Percentiles rank a stretch among this genome's conserved stretches.
Conservation (phyloP, 1,140 invertebrate genomes). For the Patella vulgata region DNA sequence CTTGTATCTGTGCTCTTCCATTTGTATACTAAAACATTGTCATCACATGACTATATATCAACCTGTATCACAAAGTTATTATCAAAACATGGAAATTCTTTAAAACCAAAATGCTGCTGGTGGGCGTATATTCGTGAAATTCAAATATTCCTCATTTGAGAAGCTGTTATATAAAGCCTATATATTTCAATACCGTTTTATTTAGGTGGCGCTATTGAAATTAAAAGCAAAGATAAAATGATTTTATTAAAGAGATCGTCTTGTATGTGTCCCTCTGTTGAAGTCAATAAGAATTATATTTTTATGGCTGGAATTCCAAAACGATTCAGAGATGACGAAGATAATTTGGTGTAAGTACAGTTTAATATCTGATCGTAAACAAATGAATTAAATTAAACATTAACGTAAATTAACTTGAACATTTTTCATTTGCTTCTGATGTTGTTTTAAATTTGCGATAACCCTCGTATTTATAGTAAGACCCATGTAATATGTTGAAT, state of each 20-base stretch:
- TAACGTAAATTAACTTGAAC: background rate
- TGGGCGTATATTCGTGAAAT: too few relatives aligned
- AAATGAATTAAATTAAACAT: background rate
- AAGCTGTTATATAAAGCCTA: too few relatives aligned
- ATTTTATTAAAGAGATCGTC: conserved; percentile 39
- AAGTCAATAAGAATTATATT: conserved; percentile 16
- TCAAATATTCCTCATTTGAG: too few relatives aligned
- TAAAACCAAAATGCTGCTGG: too few relatives aligned
- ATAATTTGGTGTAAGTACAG: conserved; percentile 32
- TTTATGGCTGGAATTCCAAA: conserved; percentile 30
- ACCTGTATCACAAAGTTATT: too few relatives aligned
- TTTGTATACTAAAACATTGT: too few relatives aligned
- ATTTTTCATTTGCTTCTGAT: background rate
- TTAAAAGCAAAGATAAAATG: conserved; percentile 26
- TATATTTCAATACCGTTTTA: too few relatives aligned
- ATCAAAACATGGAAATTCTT: too few relatives aligned
- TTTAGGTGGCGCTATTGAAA: conserved; percentile 26
- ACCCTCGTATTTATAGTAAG: background rate
- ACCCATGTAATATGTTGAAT: background rate
- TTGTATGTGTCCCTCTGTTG: conserved; percentile 27
- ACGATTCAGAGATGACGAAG: conserved; percentile 30
- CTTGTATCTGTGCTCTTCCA: too few relatives aligned
- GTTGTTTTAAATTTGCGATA: background rate
- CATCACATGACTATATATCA: too few relatives aligned
- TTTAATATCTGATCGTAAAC: too few relatives aligned